Evolutionary conservation across 1,140 invertebrate genomes (phyloP).

Genomic region (Ips typographus): DNA sequence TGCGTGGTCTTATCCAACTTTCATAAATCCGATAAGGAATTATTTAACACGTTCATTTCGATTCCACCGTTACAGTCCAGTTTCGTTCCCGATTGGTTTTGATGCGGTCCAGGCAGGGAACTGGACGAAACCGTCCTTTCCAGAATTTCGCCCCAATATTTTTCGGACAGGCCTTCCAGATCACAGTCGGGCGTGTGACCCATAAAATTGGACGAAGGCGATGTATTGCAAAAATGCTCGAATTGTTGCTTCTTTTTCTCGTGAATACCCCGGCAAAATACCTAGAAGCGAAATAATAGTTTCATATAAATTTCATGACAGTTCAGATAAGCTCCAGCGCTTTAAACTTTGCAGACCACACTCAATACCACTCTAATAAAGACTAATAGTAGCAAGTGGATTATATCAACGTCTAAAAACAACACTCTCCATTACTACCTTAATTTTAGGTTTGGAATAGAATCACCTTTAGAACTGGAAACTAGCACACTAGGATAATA

Average conservation of each 20-base stretch:
- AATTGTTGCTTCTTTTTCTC: slow-evolving; percentile 35
- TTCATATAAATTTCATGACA: not conserved
- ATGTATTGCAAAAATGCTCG: slow-evolving; percentile 42
- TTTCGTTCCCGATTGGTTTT: slow-evolving; percentile 39
- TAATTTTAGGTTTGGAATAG: no score
- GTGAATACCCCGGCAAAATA: slow-evolving; percentile 43
- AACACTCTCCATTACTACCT: no score
- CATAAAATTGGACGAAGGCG: slow-evolving; percentile 37
- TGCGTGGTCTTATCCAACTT: slow-evolving; percentile 52
- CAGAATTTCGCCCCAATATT: slow-evolving; percentile 75
- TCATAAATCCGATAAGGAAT: slow-evolving; percentile 50
- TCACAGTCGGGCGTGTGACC: slow-evolving; percentile 54
- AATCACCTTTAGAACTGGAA: no score
- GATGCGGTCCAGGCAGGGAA: slow-evolving; percentile 65
- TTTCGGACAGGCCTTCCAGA: slow-evolving; percentile 70
- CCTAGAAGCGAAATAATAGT: slow-evolving; percentile 38
- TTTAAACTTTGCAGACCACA: no score
- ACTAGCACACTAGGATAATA: no score
- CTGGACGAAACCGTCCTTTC: slow-evolving; percentile 69
- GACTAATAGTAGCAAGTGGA: no score
- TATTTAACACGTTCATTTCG: slow-evolving; percentile 45
- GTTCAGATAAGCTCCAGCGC: no score
- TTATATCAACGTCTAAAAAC: no score
- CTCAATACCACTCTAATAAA: no score
- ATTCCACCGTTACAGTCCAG: slow-evolving; percentile 48